Base-by-base conservation (phyloP, 2,888 invertebrate genomes). In the Apamea monoglypha region DNA sequence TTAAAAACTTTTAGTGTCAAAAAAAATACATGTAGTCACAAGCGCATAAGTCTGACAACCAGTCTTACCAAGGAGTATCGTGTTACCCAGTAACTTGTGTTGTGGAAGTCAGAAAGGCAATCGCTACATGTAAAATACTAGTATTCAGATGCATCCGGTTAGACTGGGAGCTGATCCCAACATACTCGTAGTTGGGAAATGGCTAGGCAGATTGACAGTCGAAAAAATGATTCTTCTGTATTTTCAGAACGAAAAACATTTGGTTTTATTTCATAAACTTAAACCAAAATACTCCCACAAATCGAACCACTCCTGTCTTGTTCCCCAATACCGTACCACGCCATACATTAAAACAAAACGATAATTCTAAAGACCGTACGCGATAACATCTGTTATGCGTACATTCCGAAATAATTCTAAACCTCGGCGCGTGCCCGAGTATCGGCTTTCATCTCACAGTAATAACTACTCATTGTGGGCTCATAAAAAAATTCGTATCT, bases 401-500 rank as follows among this genome's bases (percentile, higher is more conserved):
- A 85, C 90, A 90, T 89, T 89, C 89, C 89, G 59, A 74, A 83
- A 87, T 89, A 89, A 89, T 89, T 88, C 81, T 81, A 83, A 85
- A 61, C 81, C 79, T 82, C 67, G 90, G 89, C 89, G 89, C 89
- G 89, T 89, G 89, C 89, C 36, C 85, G 74, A 68, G 87, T 88
- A 87, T 89, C 90, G 78, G 80, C 89, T 89, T 90, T 89, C 89
- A 90, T 89, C 89, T 88, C 80, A 56, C 47, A 71, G 74, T 89
- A 89, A 89, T 89, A 90, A 89, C 90, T 66, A 90, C 83, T 88
- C 89, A 89, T 89, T 89, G 88, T 74, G 78, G 56, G 78, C 80
- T 83, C 85, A 89, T 90, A 89, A 89, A 89, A 88, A 89, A 89
- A 87, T 81, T 87, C 90, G 89, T 89, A 89, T 88, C 89, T 89